These are phyloP conservation scores for Pantelozetes paolii DNA, from an alignment of 2,888 invertebrate species.

Conservation along the genomic window DNA sequence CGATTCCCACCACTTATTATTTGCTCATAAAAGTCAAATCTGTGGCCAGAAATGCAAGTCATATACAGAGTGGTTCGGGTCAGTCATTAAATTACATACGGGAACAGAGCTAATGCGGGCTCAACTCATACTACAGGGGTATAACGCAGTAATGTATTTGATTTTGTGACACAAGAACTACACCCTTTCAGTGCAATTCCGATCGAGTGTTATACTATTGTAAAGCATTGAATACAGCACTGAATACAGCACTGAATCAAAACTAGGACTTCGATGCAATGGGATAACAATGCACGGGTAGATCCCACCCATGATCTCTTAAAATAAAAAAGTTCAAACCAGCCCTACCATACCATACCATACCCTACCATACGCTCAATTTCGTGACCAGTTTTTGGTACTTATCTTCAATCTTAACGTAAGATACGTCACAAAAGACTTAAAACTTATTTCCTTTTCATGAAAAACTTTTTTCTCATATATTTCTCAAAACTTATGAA, in stretches of 20 bases:
- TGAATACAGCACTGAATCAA: neutral
- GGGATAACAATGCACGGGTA: constrained; percentile 27
- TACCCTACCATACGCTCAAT: constrained; percentile 29
- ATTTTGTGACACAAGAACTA: constrained; percentile 30
- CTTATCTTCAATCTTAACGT: constrained; percentile 18
- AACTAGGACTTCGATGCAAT: constrained; percentile 30
- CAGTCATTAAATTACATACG: constrained; percentile 28
- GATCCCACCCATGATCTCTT: constrained; percentile 31
- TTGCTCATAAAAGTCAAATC: constrained; percentile 27
- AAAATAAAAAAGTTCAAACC: constrained; percentile 32
- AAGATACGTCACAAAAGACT: constrained; percentile 10
- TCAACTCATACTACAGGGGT: neutral
- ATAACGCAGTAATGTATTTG: neutral
- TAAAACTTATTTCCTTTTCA: constrained; percentile 25
- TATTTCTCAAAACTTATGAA: too few species aligned
- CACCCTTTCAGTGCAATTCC: constrained; percentile 13
- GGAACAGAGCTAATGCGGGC: constrained; percentile 21
- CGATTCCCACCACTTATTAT: constrained; percentile 21
- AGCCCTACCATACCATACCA: constrained; percentile 15
- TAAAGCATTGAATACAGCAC: neutral
- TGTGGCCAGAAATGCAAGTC: constrained; percentile 17
- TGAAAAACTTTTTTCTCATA: constrained; percentile 6
- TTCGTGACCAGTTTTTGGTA: constrained; percentile 30
- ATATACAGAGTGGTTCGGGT: neutral
- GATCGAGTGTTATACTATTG: constrained; percentile 22